Evolutionary conservation across 1,140 invertebrate genomes (phyloP).

Genomic region (Cydia pomonella): DNA sequence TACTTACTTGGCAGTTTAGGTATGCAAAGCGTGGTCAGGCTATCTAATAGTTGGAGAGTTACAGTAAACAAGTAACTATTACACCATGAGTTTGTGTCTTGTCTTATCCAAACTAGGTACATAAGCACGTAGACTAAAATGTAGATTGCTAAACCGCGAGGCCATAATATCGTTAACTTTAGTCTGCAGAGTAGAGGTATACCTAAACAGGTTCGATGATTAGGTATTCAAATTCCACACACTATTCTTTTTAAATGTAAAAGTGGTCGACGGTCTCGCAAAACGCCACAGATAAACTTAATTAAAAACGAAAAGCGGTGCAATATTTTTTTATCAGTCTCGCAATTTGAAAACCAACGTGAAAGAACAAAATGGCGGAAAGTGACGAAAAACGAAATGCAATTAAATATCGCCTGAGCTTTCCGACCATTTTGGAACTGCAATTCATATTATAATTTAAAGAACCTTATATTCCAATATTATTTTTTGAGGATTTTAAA

Average conservation of each 20-base stretch:
- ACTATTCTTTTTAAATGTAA: neutral
- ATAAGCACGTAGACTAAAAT: too few relatives aligned
- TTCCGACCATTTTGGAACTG: neutral
- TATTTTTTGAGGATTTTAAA: neutral
- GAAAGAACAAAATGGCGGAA: slow-evolving; percentile 24
- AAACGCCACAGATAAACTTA: slow-evolving; percentile 20
- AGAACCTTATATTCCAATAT: neutral
- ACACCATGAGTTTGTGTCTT: too few relatives aligned
- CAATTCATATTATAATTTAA: neutral
- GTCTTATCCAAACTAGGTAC: too few relatives aligned
- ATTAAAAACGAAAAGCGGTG: slow-evolving; percentile 24
- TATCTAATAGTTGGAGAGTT: too few relatives aligned
- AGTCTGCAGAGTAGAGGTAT: too few relatives aligned
- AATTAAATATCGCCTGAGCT: slow-evolving; percentile 24
- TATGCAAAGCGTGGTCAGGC: too few relatives aligned
- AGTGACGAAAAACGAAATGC: slow-evolving; percentile 19
- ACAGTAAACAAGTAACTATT: too few relatives aligned
- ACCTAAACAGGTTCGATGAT: neutral
- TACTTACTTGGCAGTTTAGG: too few relatives aligned
- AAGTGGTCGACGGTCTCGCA: neutral
- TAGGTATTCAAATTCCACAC: neutral
- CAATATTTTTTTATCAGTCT: slow-evolving; percentile 5
- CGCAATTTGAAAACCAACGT: slow-evolving; percentile 7
- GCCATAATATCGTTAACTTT: too few relatives aligned
- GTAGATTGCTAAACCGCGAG: too few relatives aligned